These are phyloP conservation scores for Azorinus chamasolen DNA, from an alignment of 2,888 invertebrate species.

Conservation along the genomic window DNA sequence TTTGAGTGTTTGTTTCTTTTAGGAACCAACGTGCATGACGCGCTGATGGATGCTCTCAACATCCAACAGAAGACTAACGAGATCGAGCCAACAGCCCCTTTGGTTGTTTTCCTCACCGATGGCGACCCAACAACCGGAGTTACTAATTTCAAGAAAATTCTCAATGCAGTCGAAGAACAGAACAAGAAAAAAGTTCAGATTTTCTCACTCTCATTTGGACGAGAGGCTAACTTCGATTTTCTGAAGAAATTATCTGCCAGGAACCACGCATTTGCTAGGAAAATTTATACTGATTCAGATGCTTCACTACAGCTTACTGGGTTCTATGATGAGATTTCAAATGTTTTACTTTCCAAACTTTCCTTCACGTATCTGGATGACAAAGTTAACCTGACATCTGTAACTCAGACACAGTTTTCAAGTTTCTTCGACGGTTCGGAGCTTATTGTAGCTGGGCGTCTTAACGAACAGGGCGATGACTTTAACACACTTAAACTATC, in stretches of 20 bases:
- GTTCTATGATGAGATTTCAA: conserved; percentile 90
- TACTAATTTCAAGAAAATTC: conserved; percentile 79
- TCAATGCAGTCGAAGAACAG: conserved; percentile 64
- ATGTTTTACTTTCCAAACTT: conserved; percentile 90
- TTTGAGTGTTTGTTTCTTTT: too few relatives aligned
- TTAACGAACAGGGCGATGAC: conserved; percentile 54
- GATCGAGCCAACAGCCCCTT: conserved; percentile 55
- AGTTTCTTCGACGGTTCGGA: conserved; percentile 76
- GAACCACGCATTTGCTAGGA: conserved; percentile 91
- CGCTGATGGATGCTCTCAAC: conserved; percentile 66
- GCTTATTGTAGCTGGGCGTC: conserved; percentile 71
- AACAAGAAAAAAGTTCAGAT: conserved; percentile 85
- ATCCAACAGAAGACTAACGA: conserved; percentile 58
- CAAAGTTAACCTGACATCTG: conserved; percentile 64
- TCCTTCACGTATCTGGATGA: conserved; percentile 78
- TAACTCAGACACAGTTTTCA: conserved; percentile 71
- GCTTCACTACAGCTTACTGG: conserved; percentile 90
- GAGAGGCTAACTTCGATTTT: conserved; percentile 90
- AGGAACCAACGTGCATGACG: conserved; percentile 78
- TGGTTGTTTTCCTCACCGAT: conserved; percentile 87
- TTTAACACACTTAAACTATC: conserved; percentile 58
- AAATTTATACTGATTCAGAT: conserved; percentile 92
- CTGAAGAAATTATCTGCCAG: conserved; percentile 90
- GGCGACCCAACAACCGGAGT: conserved; percentile 86
- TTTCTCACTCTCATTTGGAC: conserved; percentile 91